Conservation (phyloP, 1,140 invertebrate species). For the Temnothorax curvispinosus region DNA sequence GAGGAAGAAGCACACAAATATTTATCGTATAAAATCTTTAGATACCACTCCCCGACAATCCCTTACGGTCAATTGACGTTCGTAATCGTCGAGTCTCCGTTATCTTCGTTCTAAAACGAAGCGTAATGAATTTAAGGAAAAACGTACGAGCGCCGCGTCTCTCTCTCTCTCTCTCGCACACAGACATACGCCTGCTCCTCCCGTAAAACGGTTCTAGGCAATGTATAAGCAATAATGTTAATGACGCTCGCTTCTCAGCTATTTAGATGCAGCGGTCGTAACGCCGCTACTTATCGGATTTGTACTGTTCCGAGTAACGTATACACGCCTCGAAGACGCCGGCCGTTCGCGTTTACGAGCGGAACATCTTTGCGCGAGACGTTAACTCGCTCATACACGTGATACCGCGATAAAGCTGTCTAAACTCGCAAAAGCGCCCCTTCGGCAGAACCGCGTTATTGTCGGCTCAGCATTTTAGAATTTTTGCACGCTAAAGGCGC, state of each 20-base stretch:
- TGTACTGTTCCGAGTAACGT: constrained; percentile 1
- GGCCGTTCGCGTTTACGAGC: constrained; percentile 18
- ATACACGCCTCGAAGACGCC: not conserved
- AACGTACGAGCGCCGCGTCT: not conserved
- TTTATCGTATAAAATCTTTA: constrained; percentile 22
- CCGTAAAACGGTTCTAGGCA: constrained; percentile 20
- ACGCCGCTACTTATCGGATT: constrained; percentile 30
- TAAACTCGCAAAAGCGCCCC: not conserved
- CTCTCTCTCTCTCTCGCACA: no score
- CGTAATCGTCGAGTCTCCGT: not conserved
- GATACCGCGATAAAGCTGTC: constrained; percentile 29
- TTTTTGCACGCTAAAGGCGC: not conserved
- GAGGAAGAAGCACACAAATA: constrained; percentile 9
- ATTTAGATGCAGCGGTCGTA: constrained; percentile 19
- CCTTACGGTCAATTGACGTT: constrained; percentile 1
- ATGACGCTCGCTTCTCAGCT: not conserved
- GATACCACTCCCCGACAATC: not conserved
- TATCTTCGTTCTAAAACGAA: not conserved
- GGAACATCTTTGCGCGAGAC: constrained; percentile 14
- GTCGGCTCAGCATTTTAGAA: not conserved
- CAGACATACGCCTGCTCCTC: not conserved
- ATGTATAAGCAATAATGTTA: constrained; percentile 31
- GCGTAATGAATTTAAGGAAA: not conserved
- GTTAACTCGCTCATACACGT: constrained; percentile 30
- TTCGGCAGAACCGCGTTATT: not conserved